A percentile compares a stretch with the other conserved stretches of the same genome.
Conservation (phyloP, 2,888 invertebrate genomes). For the Ochlodes sylvanus region DNA sequence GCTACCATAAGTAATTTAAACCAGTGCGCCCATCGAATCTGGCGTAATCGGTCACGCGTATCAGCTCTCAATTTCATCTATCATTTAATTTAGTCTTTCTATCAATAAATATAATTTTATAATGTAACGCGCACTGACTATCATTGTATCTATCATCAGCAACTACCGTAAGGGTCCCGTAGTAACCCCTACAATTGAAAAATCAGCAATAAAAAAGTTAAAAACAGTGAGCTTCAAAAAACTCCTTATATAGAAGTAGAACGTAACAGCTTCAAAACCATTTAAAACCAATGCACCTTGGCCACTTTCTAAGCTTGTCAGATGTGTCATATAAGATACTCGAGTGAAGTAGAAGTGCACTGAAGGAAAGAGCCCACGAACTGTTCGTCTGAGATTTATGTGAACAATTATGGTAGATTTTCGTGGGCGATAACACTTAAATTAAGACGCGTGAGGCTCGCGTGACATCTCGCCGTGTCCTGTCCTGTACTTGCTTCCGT, state of each 20-base stretch:
- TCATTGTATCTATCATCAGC: no score
- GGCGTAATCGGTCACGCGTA: no score
- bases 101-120: no score
- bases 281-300: constrained; percentile 6
- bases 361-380: constrained; percentile 44
- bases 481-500: constrained; percentile 18
- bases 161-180: no score
- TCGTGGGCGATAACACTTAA: constrained; percentile 73
- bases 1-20: no score
- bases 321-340: constrained; percentile 31
- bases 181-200: no score
- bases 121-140: no score
- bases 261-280: background rate
- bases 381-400: constrained; percentile 53
- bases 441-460: constrained; percentile 69
- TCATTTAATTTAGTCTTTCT: no score
- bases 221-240: no score
- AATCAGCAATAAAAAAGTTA: no score
- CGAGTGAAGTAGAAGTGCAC: constrained; percentile 19
- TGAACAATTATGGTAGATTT: constrained; percentile 70
- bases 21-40: no score
- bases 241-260: background rate
- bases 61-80: no score
- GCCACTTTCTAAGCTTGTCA: constrained; percentile 28
- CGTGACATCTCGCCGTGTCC: constrained; percentile 54